Base-by-base conservation (phyloP, 1,140 invertebrate species). In the Drosophila pruinosa region DNA sequence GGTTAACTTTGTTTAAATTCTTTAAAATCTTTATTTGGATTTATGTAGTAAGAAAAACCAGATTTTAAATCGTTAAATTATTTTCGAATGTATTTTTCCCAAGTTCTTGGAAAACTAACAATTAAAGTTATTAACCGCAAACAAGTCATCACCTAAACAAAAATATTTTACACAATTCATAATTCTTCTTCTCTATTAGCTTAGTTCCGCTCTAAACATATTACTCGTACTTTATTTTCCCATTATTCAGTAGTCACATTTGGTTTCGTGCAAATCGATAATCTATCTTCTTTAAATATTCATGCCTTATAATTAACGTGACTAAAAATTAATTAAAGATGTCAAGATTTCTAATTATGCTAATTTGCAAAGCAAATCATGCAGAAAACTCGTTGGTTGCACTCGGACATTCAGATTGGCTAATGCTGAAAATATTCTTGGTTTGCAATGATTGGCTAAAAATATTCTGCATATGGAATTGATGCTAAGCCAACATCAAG, bases 251-350 rank as follows among this genome's bases (percentile, higher is more conserved):
- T 45, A 72, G 26, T 56, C 14, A 24, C 36, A 36, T 24, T 65
- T 70, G 14, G 15, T 45, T 52, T 47, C 15, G 38, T 58, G 52
- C 34, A 21, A 8, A 45, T n/a, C 43, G 12, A 21, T 47, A 31
- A 72, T 62, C 38, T 14, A 34, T 19, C 36, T 54, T 68, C 68
- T 17, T 54, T 57, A n/a, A 63, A 31, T 38, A 63, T 48, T 61
- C 58, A 63, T 34, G 24, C 8, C 6, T 14, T 39, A 41, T 62
- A 72, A 68, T 63, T 68, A 54, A 39, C 70, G 63, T 69, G 63
- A 63, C 57, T 73, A 48, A 68, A 58, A 68, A 57, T 73, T 62
- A 69, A 63, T 63, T 19, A 57, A 61, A 26, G 6, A 34, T 34
- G 15, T 52, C 34, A 63, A 63, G 43, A 74, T 10, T 56, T 14